A percentile compares a stretch with the other conserved stretches of the same genome.
phyloP scores from a whole-genome alignment of 2,113 vertebrate genomes.

The Phaethon lepturus region DNA sequence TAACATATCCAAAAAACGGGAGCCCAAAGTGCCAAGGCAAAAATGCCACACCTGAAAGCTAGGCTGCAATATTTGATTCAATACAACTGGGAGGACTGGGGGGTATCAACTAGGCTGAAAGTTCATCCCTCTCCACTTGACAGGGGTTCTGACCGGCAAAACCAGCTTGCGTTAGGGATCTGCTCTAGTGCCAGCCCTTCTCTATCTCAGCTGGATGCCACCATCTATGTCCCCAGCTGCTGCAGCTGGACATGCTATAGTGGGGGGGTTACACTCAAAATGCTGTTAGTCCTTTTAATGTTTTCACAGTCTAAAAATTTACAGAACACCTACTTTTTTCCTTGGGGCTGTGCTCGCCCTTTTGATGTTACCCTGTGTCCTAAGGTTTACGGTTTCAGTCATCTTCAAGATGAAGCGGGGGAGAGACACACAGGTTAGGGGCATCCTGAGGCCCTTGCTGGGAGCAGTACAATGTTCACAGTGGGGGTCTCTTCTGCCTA shows the following conservation, averaged over 20 bases:
- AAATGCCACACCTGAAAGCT: neutral
- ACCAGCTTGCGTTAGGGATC: neutral
- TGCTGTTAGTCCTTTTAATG: neutral
- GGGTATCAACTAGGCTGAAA: neutral
- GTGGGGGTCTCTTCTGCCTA: neutral
- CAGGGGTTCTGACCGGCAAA: neutral
- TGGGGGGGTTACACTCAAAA: neutral
- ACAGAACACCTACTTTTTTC: neutral
- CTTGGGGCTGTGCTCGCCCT: neutral
- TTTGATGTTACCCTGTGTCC: neutral
- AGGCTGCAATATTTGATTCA: neutral
- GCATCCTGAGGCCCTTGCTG: neutral
- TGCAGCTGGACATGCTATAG: neutral
- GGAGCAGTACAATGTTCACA: neutral
- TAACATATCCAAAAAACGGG: neutral
- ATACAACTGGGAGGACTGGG: neutral
- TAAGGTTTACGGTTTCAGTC: neutral
- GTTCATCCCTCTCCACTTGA: neutral
- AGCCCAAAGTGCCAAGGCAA: neutral
- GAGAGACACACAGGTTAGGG: neutral
- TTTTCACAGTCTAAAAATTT: neutral
- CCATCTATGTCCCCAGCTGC: neutral
- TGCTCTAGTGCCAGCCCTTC: neutral
- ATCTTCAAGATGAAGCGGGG: neutral
- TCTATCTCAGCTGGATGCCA: neutral